These are phyloP conservation scores for Eilema sororculum DNA, from an alignment of 2,888 invertebrate genomes.

Conservation along the genomic window DNA sequence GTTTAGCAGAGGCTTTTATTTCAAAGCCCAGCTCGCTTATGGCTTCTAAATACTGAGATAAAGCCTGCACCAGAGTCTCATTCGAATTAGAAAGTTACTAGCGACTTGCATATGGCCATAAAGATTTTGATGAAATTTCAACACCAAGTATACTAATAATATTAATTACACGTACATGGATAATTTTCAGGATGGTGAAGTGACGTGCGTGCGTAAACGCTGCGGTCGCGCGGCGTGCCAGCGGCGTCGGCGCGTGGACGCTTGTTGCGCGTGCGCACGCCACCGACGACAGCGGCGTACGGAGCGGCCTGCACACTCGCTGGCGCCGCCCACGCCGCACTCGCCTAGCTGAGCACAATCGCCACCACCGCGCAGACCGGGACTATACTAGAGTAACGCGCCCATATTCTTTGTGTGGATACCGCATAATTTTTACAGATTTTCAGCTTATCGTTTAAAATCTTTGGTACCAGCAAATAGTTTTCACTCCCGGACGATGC, in stretches of 20 bases:
- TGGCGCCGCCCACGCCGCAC: slow-evolving; percentile 34
- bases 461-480: background rate
- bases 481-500: background rate
- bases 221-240: slow-evolving; percentile 91
- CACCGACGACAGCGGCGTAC: slow-evolving; percentile 81
- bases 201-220: slow-evolving; percentile 93
- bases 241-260: slow-evolving; percentile 83
- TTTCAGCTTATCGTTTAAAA: background rate
- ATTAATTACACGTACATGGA: too few species aligned
- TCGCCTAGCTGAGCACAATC: slow-evolving; percentile 69
- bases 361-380: slow-evolving; percentile 27
- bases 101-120: too few species aligned
- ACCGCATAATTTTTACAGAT: background rate
- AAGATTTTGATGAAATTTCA: too few species aligned
- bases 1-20: too few species aligned
- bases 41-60: too few species aligned
- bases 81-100: too few species aligned
- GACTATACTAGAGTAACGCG: slow-evolving; percentile 29
- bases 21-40: too few species aligned
- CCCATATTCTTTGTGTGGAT: slow-evolving; percentile 29
- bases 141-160: background rate
- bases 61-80: too few species aligned
- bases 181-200: slow-evolving; percentile 90
- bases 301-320: slow-evolving; percentile 58
- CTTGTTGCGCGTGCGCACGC: slow-evolving; percentile 88